A percentile compares a stretch with the other conserved stretches of the same genome.
These are phyloP conservation scores for Phaonia tiefii DNA, from an alignment of 2,888 invertebrate species.

Conservation along the genomic window DNA sequence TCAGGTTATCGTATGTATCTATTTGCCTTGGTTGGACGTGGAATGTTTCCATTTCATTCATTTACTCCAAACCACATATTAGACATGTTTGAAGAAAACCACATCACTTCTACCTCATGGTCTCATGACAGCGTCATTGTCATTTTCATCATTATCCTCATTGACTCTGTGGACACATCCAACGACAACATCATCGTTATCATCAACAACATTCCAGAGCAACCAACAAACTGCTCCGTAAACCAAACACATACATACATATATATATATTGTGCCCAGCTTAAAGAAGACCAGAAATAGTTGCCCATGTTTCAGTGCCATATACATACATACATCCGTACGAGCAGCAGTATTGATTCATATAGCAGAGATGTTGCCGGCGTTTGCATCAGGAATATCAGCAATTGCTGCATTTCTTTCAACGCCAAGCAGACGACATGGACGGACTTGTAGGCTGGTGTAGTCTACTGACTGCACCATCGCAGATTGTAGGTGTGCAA, in stretches of 20 bases:
- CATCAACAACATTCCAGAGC: slow-evolving; percentile 60
- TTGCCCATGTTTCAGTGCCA: neutral
- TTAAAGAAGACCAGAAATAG: slow-evolving; percentile 5
- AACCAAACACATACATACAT: slow-evolving; percentile 32
- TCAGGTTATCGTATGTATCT: neutral
- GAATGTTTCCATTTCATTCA: slow-evolving; percentile 52
- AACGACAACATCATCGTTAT: slow-evolving; percentile 31
- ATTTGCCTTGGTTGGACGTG: neutral
- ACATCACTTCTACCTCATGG: slow-evolving; percentile 48
- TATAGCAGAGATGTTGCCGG: slow-evolving; percentile 9
- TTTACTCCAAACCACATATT: slow-evolving; percentile 58
- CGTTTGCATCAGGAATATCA: neutral
- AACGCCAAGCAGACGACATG: neutral
- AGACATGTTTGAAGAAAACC: slow-evolving; percentile 51
- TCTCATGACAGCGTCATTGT: neutral
- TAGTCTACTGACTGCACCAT: slow-evolving; percentile 22
- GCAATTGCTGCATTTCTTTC: slow-evolving; percentile 47
- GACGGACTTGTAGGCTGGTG: neutral
- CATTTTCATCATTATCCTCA: slow-evolving; percentile 33
- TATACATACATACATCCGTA: too few relatives aligned
- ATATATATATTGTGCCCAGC: slow-evolving; percentile 30
- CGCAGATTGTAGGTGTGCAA: slow-evolving; percentile 52
- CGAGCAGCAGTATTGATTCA: neutral
- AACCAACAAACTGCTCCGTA: slow-evolving; percentile 35
- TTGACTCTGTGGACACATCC: neutral